These are phyloP conservation scores for Phenganax marumi DNA, from an alignment of 92 coral and sea anemone species.

Conservation along the genomic window DNA sequence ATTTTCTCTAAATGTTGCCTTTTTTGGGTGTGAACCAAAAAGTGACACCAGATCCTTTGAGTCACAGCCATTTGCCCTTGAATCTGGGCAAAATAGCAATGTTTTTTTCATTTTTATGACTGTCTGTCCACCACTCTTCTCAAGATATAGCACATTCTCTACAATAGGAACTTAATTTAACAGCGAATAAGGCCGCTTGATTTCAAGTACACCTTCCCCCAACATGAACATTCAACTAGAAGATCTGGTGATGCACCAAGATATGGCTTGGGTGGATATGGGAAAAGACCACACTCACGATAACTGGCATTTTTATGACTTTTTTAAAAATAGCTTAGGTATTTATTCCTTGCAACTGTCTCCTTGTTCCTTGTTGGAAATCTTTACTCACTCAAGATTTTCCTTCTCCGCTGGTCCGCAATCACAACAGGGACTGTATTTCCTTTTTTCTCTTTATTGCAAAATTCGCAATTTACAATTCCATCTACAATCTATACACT, in stretches of 20 bases:
- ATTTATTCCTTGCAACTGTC: constrained; percentile 12
- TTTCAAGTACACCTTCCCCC: constrained; percentile 14
- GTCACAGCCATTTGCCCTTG: constrained; percentile 47
- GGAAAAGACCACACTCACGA: constrained; percentile 28
- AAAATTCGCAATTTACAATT: no score
- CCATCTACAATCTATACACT: no score
- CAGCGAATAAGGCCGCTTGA: constrained; percentile 9
- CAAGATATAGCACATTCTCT: constrained; percentile 19
- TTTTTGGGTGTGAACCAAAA: constrained; percentile 35
- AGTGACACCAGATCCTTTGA: constrained; percentile 48
- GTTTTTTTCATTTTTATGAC: constrained; percentile 28
- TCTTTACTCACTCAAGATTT: no score
- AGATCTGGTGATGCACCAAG: constrained; percentile 39
- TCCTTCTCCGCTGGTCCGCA: no score
- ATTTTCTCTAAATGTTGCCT: constrained; percentile 18
- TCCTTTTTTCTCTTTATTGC: no score
- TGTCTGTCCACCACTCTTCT: constrained; percentile 2
- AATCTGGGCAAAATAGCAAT: constrained; percentile 45
- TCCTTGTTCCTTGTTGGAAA: no score
- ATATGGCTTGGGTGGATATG: constrained; percentile 25
- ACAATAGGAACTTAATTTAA: not conserved
- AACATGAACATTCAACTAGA: constrained; percentile 10
- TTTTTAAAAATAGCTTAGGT: constrained; percentile 22
- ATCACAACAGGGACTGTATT: no score
- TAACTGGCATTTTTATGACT: constrained; percentile 2